phyloP scores from a whole-genome alignment of 2,797 vertebrate species.

The Neosalanx taihuensis region DNA sequence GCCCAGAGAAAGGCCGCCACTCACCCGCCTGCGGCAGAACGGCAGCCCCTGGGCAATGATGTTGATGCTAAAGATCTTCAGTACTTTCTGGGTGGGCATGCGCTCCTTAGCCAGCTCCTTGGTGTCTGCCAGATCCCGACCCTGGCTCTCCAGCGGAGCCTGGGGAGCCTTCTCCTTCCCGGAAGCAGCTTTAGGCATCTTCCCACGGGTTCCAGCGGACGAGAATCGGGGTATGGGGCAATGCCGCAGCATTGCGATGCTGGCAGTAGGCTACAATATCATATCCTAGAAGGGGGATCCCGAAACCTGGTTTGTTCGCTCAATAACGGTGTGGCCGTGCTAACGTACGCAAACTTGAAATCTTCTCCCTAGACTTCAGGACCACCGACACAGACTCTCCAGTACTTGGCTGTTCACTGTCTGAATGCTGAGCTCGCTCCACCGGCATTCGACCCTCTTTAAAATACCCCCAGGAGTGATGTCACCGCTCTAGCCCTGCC shows the following conservation, averaged over 20 bases:
- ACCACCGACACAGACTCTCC: constrained; percentile 69
- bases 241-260: constrained; percentile 76
- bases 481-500: constrained; percentile 82
- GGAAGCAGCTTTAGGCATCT: constrained; percentile 82
- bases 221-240: constrained; percentile 77
- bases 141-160: constrained; percentile 74
- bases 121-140: constrained; percentile 79
- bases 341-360: constrained; percentile 45
- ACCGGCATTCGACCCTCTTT: constrained; percentile 85
- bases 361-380: constrained; percentile 68
- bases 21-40: constrained; percentile 96
- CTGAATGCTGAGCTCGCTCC: constrained; percentile 71
- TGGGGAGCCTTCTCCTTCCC: constrained; percentile 75
- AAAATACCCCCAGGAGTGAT: constrained; percentile 84
- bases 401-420: constrained; percentile 25
- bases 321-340: constrained; percentile 40
- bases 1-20: constrained; percentile 53
- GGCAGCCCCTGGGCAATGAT: constrained; percentile 96
- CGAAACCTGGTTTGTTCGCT: constrained; percentile 10
- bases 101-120: constrained; percentile 75
- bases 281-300: constrained; percentile 59
- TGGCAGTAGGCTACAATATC: constrained; percentile 52
- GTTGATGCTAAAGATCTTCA: constrained; percentile 99
- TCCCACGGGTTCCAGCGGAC: constrained; percentile 65
- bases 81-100: constrained; percentile 87